phyloP scores from a whole-genome alignment of 2,797 vertebrate genomes.

The Xyrichtys novacula region DNA sequence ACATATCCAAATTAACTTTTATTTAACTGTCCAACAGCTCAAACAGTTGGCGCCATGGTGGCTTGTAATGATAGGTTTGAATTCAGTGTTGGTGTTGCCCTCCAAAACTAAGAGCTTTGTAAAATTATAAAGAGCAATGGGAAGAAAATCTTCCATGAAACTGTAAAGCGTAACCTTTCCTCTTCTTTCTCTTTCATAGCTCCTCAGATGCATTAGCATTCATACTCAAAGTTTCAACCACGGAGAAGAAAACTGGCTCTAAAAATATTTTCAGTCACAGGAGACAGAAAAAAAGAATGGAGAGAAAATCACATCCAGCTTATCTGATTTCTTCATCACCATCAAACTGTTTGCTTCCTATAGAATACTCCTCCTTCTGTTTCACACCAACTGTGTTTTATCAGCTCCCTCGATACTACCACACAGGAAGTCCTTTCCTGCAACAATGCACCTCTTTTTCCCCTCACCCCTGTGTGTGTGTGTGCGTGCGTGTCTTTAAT shows the following conservation, averaged over 20 bases:
- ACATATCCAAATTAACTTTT: not conserved
- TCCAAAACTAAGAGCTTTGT: not conserved
- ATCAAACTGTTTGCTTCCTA: slow-evolving; percentile 1
- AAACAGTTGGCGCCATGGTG: not conserved
- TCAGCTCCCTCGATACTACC: slow-evolving; percentile 13
- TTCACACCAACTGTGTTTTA: slow-evolving; percentile 8
- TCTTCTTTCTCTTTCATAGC: not conserved
- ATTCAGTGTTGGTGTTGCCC: not conserved
- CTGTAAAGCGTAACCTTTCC: not conserved
- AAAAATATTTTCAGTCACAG: slow-evolving; percentile 6
- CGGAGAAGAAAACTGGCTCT: not conserved
- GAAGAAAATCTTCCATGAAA: not conserved
- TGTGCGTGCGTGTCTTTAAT: slow-evolving; percentile 18
- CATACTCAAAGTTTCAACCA: not conserved
- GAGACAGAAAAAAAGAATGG: not conserved
- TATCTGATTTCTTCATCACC: not conserved
- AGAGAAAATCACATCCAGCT: not conserved
- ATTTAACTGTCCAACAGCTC: slow-evolving; percentile 2
- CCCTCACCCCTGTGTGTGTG: not conserved
- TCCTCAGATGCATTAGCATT: not conserved
- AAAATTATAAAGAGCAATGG: slow-evolving; percentile 2
- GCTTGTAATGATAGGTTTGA: slow-evolving; percentile 11
- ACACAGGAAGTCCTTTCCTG: slow-evolving; percentile 21
- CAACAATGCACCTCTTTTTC: slow-evolving; percentile 16
- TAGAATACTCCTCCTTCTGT: slow-evolving; percentile 9